These are phyloP conservation scores for Poeciliopsis retropinna DNA, from an alignment of 2,113 vertebrate genomes.

Conservation along the genomic window DNA sequence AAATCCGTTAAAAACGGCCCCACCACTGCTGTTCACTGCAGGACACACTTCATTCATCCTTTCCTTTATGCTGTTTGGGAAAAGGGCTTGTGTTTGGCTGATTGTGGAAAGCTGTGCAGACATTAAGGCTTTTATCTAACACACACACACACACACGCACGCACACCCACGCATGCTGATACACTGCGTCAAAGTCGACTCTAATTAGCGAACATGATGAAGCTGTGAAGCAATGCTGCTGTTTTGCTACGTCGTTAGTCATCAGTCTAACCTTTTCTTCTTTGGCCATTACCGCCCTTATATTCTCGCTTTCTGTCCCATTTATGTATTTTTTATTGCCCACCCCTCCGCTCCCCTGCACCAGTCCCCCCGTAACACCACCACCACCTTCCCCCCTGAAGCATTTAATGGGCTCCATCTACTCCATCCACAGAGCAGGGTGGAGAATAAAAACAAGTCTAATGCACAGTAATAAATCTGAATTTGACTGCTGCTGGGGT, in stretches of 20 bases:
- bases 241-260: not conserved
- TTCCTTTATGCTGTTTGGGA: not conserved
- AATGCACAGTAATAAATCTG: conserved; percentile 61
- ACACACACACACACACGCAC: not conserved
- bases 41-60: not conserved
- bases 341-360: too few relatives aligned
- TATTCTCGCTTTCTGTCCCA: not conserved
- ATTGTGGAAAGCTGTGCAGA: not conserved
- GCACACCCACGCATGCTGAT: not conserved
- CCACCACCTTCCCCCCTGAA: not conserved
- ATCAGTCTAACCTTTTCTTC: not conserved
- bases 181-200: not conserved
- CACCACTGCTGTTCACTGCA: not conserved
- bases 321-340: not conserved
- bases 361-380: too few relatives aligned
- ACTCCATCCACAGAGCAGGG: conserved; percentile 34
- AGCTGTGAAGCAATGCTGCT: not conserved
- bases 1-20: not conserved
- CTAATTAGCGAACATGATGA: not conserved
- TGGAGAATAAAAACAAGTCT: conserved; percentile 58
- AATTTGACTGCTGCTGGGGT: conserved; percentile 46
- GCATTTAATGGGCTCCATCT: conserved; percentile 5
- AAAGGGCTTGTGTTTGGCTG: not conserved
- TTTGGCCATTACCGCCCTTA: not conserved
- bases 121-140: not conserved